Evolutionary conservation across 2,888 invertebrate species (phyloP).

Genomic region (Polia nebulosa): DNA sequence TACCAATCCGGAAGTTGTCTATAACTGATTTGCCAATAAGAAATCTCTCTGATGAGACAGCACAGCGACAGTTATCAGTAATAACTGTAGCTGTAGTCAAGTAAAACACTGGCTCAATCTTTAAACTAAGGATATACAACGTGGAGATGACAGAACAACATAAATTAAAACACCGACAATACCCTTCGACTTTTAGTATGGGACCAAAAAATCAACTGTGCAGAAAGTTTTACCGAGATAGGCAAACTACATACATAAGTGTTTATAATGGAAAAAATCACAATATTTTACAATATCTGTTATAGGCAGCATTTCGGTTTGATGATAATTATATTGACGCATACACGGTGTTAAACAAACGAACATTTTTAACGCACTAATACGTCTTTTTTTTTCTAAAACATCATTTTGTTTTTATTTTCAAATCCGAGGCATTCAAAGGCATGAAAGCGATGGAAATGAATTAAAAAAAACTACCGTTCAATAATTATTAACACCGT

Average conservation of each 20-base stretch:
- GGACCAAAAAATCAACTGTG: background rate
- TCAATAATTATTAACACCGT: too few relatives aligned
- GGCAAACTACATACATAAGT: too few relatives aligned
- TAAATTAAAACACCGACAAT: background rate
- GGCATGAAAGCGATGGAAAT: background rate
- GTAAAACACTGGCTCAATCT: background rate
- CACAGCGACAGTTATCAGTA: too few relatives aligned
- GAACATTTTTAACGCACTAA: background rate
- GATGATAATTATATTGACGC: slow-evolving; percentile 4
- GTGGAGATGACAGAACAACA: background rate
- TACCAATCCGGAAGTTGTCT: slow-evolving; percentile 25
- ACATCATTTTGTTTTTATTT: background rate
- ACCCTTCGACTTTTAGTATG: background rate
- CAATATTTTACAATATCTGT: background rate
- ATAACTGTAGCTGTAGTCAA: background rate
- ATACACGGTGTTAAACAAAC: slow-evolving; percentile 35
- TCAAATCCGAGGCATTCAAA: background rate
- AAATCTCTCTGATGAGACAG: background rate
- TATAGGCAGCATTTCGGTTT: slow-evolving; percentile 31
- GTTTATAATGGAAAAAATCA: too few relatives aligned
- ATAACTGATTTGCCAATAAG: slow-evolving; percentile 1
- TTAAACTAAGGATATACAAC: background rate
- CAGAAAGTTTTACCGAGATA: background rate
- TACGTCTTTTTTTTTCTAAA: background rate
- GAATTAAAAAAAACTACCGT: background rate